phyloP scores from a whole-genome alignment of 2,888 invertebrate species.

The Tridacna crocea region DNA sequence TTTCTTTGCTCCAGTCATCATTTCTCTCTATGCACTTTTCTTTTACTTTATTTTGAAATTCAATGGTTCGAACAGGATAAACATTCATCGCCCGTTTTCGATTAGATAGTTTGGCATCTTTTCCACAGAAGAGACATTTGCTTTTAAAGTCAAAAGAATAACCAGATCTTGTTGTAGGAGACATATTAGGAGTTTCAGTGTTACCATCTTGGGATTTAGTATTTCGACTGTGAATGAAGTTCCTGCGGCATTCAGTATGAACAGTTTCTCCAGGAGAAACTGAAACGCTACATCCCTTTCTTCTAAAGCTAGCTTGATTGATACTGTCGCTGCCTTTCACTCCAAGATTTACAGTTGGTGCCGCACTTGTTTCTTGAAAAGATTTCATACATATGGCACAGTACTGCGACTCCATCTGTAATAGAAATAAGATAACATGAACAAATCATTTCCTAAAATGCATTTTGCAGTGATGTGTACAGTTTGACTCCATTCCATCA shows the following conservation, averaged over 20 bases:
- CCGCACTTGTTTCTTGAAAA: background rate
- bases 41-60: constrained; percentile 2
- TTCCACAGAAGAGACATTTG: constrained; percentile 38
- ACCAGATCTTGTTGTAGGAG: background rate
- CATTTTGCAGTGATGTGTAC: too few relatives aligned
- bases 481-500: too few relatives aligned
- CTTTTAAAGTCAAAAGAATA: constrained; percentile 25
- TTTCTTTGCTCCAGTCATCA: constrained; percentile 37
- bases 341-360: background rate
- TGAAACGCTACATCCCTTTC: background rate
- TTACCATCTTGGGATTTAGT: background rate
- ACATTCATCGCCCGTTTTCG: constrained; percentile 13
- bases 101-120: constrained; percentile 6
- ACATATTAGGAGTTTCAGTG: background rate
- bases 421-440: too few relatives aligned
- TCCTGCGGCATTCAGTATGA: background rate
- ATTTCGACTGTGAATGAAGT: constrained; percentile 2
- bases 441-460: too few relatives aligned
- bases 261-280: constrained; percentile 7
- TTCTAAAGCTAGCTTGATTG: background rate
- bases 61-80: background rate
- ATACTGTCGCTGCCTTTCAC: constrained; percentile 11
- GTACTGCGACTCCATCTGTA: background rate
- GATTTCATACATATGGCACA: background rate
- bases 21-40: constrained; percentile 21